Conservation (phyloP, 2,797 vertebrate species). For the Pseudochirops cupreus region DNA sequence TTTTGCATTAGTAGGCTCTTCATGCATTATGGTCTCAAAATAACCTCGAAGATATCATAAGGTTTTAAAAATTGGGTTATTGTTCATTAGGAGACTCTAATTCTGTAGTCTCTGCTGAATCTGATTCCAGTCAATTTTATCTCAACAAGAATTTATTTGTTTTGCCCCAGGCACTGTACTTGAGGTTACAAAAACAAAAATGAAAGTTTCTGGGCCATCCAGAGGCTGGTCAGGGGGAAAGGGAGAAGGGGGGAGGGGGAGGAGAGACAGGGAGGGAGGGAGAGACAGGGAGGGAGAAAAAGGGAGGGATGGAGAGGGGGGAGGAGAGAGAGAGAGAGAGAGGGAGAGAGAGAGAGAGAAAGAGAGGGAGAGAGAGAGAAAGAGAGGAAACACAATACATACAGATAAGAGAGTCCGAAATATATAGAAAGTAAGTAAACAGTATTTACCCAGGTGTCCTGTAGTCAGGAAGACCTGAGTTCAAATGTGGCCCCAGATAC, state of each 20-base stretch:
- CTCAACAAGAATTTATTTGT: background rate
- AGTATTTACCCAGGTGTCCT: background rate
- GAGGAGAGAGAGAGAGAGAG: too few relatives aligned
- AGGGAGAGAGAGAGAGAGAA: too few relatives aligned
- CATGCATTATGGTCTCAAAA: constrained; percentile 24
- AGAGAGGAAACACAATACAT: background rate
- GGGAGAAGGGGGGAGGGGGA: background rate
- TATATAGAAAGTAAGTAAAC: background rate
- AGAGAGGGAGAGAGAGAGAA: background rate
- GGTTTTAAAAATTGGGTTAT: constrained; percentile 46
- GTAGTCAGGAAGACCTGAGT: too few relatives aligned
- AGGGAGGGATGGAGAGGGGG: too few relatives aligned
- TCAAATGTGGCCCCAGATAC: background rate
- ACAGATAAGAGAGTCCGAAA: background rate
- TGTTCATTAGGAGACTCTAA: background rate
- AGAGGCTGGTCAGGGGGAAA: background rate
- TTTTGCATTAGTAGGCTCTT: constrained; percentile 38
- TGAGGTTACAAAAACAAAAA: background rate
- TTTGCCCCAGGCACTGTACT: background rate
- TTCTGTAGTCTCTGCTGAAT: background rate
- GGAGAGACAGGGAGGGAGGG: too few relatives aligned
- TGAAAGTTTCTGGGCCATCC: background rate
- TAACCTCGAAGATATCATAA: constrained; percentile 41
- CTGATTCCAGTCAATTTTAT: background rate
- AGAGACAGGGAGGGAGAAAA: too few relatives aligned